phyloP scores from a whole-genome alignment of 2,113 vertebrate genomes.

The Cryptotis parvus region DNA sequence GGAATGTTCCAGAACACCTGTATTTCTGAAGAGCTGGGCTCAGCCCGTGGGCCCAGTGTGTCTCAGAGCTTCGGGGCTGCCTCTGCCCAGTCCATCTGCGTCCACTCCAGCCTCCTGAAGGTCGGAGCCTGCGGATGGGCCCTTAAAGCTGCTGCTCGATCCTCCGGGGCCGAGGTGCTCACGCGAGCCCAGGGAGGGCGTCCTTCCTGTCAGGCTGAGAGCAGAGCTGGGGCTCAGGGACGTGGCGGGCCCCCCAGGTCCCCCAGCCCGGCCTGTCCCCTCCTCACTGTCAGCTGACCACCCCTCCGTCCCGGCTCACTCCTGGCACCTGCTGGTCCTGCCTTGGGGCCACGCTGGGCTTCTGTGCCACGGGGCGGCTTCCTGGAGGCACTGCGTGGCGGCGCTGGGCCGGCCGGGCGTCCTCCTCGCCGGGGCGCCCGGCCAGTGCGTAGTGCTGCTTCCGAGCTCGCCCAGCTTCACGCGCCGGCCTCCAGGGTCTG shows the following conservation, averaged over 20 bases:
- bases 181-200: neutral
- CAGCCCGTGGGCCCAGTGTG: conserved; percentile 68
- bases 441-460: conserved; percentile 95
- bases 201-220: conserved; percentile 73
- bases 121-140: neutral
- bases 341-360: conserved; percentile 88
- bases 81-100: neutral
- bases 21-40: conserved; percentile 65
- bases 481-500: conserved; percentile 91
- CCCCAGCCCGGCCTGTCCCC: neutral
- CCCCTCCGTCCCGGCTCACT: neutral
- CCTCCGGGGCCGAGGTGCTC: conserved; percentile 41
- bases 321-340: conserved; percentile 79
- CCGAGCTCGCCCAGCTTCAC: conserved; percentile 94
- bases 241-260: neutral
- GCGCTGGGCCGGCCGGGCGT: neutral
- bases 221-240: neutral
- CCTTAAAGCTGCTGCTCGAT: neutral
- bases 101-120: neutral
- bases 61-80: conserved; percentile 13
- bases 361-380: conserved; percentile 94
- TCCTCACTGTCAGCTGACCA: conserved; percentile 62
- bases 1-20: conserved; percentile 27
- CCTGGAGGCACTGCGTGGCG: conserved; percentile 84
- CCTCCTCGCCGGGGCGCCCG: conserved; percentile 75